Base-by-base conservation (phyloP, 2,888 invertebrate genomes). In the Listrodromus nycthemerus region DNA sequence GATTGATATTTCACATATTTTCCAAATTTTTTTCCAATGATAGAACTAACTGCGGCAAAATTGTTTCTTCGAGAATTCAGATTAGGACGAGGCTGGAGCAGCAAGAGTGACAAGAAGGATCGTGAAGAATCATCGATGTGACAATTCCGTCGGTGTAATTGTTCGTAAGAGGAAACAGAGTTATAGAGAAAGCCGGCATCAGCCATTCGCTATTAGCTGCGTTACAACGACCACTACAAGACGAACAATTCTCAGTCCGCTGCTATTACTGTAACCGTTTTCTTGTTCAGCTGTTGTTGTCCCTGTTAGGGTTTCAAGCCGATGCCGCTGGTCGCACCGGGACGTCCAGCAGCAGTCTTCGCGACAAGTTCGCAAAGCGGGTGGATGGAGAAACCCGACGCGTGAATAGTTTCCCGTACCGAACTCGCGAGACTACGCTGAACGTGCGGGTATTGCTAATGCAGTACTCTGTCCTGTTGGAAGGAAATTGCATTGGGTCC, bases 401-500 rank as follows among this genome's bases (percentile, higher is more conserved):
- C 74, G 82, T 83, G 88, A 80, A 89, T 87, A 87, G 87, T 89
- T 87, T 82, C 81, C 77, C 83, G 78, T 80, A 66, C 65, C 30
- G 30, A 74, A 71, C 71, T 66, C 76, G 48, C 80, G 41, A 71
- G 41, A 71, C 61, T 69, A 55, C 16, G 58, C 33, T 50, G 65
- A 41, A 58, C 78, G 66, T 73, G 79, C 77, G 73, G 80, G 86
- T 89, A 89, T 90, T 87, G 87, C 83, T 91, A 91, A 91, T 91
- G 89, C 89, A 88, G 88, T 89, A 86, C 89, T 88, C 88, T 88
- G 89, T 87, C 89, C 89, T 89, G 88, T 86, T 82, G 87, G 87
- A 87, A 90, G 89, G 89, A 91, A 91, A 91, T 91, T 91, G 88
- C 89, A 88, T 89, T 84, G 87, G 87, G 55, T 75, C 61, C 52